Evolutionary conservation across 2,113 vertebrate genomes (phyloP), one percentile per base, ranked within the genome.

Genomic region (Archocentrus centrarchus): DNA sequence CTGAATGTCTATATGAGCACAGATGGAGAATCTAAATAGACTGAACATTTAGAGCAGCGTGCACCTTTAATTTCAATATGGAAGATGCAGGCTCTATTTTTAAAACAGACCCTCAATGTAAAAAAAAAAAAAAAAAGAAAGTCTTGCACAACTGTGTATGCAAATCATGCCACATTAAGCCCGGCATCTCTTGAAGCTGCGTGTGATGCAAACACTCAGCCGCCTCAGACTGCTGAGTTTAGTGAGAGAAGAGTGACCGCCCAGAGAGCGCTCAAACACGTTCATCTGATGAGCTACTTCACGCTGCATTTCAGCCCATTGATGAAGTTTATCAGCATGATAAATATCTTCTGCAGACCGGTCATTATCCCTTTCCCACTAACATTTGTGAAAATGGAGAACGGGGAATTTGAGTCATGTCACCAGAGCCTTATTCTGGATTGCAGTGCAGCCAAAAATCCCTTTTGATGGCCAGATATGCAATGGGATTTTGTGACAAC

Each of bases 281-380:
- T 93, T 81, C 20, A 41, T 80, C 76, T 91, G 87, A 93, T 91
- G 86, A 86, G 91, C 32, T 77, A 24, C 85, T 91, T 90, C 88
- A 85, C 44, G 60, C 87, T 2, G 2, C 79, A 89, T 92, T 89
- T 90, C 81, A 91, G 76, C 13, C 68, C 82, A 66, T 60, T 89
- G 85, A 89, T 88, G 89, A 87, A 60, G 58, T 76, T 88, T 80
- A 90, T 90, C 85, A 75, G 84, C 57, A 64, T 75, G 84, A 91
- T 85, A 80, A 84, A 90, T 75, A 78, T 84, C 80, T 47, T 79
- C 83, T 82, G 61, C 80, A 41, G 53, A 81, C 81, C 64, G 6
- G 39, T 90, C 60, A 76, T 66, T 55, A 81, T 60, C 59, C 2
- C 6, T 61, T 83, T 60, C 70, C 37, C 18, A 27, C 62, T 22